Conservation (phyloP, 2,113 vertebrate genomes). For the Myotis yumanensis region DNA sequence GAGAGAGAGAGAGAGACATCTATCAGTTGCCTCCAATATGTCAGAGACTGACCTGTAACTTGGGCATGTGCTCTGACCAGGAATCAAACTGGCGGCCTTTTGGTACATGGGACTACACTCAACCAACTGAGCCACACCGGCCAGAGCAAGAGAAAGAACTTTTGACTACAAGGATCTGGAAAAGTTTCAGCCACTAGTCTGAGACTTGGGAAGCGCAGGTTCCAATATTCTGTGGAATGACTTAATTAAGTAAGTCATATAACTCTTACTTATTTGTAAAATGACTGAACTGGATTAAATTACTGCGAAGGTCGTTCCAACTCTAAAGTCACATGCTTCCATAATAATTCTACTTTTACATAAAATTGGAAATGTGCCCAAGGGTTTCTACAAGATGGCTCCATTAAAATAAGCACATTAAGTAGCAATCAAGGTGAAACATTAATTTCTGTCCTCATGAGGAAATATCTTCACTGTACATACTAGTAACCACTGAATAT, state of each 20-base stretch:
- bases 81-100: not conserved
- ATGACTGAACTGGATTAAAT: slow-evolving; percentile 56
- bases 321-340: slow-evolving; percentile 59
- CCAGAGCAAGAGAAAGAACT: not conserved
- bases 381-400: slow-evolving; percentile 59
- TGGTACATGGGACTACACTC: not conserved
- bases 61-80: too few relatives aligned
- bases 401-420: slow-evolving; percentile 72
- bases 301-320: slow-evolving; percentile 31
- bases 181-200: not conserved
- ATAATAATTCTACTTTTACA: slow-evolving; percentile 66
- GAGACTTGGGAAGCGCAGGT: not conserved
- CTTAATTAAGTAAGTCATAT: not conserved
- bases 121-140: not conserved
- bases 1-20: not conserved
- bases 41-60: too few relatives aligned
- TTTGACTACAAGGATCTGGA: not conserved
- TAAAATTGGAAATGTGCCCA: slow-evolving; percentile 66
- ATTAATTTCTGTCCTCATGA: slow-evolving; percentile 61
- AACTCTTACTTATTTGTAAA: slow-evolving; percentile 49
- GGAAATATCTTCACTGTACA: slow-evolving; percentile 64
- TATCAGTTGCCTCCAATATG: not conserved
- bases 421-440: slow-evolving; percentile 69
- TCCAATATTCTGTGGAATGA: not conserved
- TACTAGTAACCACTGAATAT: slow-evolving; percentile 50